Evolutionary conservation across 2,113 vertebrate genomes (phyloP).

Genomic region (Martes martes): DNA sequence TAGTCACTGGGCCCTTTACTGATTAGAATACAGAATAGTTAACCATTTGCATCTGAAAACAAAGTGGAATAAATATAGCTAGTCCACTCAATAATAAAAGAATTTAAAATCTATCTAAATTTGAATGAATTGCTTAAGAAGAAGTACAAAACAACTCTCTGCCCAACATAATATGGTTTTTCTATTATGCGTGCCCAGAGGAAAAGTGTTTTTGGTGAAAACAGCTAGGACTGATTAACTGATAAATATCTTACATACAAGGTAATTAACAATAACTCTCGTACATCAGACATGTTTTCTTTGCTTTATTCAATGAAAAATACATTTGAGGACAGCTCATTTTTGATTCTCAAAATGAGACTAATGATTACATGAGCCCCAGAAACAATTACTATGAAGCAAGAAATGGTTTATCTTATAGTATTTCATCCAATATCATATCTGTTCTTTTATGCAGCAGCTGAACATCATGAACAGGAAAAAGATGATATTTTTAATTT

Average conservation of each 20-base stretch:
- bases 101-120: not conserved
- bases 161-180: not conserved
- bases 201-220: not conserved
- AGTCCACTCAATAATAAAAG: not conserved
- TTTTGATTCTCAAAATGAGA: constrained; percentile 10
- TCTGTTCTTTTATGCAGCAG: not conserved
- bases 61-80: constrained; percentile 2
- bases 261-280: not conserved
- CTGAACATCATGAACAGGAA: not conserved
- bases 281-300: not conserved
- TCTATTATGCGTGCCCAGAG: not conserved
- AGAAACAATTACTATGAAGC: not conserved
- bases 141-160: not conserved
- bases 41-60: constrained; percentile 51
- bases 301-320: not conserved
- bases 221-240: not conserved
- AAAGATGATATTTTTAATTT: not conserved
- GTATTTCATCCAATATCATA: not conserved
- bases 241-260: not conserved
- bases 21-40: constrained; percentile 30
- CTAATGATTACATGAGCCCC: not conserved
- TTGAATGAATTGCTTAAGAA: not conserved
- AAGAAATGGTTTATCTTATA: not conserved
- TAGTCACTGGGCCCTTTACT: constrained; percentile 4
- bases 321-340: not conserved